Base-by-base conservation (phyloP, 2,888 invertebrate species). In the Tenthredo notha region DNA sequence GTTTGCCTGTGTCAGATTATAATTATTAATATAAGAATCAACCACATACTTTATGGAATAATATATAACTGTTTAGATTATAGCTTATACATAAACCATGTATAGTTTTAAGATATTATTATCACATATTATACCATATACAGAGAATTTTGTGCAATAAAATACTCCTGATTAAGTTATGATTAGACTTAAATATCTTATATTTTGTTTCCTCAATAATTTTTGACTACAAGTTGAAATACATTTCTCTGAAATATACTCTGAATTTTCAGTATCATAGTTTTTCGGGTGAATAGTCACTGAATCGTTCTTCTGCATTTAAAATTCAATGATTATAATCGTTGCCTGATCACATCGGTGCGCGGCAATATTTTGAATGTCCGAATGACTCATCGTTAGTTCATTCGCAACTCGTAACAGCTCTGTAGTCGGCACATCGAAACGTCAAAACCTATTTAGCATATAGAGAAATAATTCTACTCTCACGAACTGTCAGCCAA, bases 401-500 rank as follows among this genome's bases (percentile, higher is more conserved):
- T 61, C 25, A 25, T 21, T 25, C 21, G 10, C 25, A 12, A 61
- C 61, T 61, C 61, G 25, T 9, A 61, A 61, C 12, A 12, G 61
- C 61, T 25, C 61, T 61, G 61, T 61, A 21, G 25, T 61, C 61
- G 61, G 3, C 43, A 43, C n/a, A 74, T 21, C 72, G 72, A 74
- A 74, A 74, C 72, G 72, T 74, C 72, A 74, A 74, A 74, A 67
- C 7, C 1, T 4, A 6, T 18, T 1, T 4, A 5, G 2, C 29
- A 33, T 33, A 33, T 2, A 33, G 29, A 33, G 25, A 25, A 33
- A 18, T 67, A 6, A 33, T 67, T 67, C 33, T 15, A 67, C 18
- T 33, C 15, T 33, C 6, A 74, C 72, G 72, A 74, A 43, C 72
- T 74, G 72, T 74, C 72, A 74, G 7, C 29, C 37, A 12, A 43